These are phyloP conservation scores for Anoncus sp. DNA, from an alignment of 2,888 invertebrate species.

Conservation along the genomic window DNA sequence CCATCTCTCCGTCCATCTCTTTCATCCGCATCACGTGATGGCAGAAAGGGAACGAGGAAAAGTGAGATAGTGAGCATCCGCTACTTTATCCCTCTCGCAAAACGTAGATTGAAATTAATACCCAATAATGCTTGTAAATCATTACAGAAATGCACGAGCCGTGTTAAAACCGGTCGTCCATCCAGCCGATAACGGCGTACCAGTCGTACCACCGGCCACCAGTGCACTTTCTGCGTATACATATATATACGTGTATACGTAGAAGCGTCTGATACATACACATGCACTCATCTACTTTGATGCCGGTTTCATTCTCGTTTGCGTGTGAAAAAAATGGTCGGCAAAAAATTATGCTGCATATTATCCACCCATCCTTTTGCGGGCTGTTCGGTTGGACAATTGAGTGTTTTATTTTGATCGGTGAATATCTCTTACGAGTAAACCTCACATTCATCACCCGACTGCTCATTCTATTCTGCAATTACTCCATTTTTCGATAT, in stretches of 20 bases:
- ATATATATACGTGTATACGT: neutral
- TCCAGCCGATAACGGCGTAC: conserved; percentile 61
- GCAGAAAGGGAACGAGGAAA: conserved; percentile 40
- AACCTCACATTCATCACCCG: conserved; percentile 32
- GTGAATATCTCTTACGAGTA: conserved; percentile 18
- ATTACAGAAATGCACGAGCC: conserved; percentile 79
- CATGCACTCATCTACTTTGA: conserved; percentile 39
- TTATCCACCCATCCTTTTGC: conserved; percentile 45
- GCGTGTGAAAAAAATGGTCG: conserved; percentile 32
- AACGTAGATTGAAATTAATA: conserved; percentile 82
- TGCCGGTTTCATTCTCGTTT: conserved; percentile 41
- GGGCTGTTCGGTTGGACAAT: conserved; percentile 34
- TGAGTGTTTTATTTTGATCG: conserved; percentile 53
- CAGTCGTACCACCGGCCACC: conserved; percentile 46
- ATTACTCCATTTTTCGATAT: conserved; percentile 25
- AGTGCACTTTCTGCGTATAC: conserved; percentile 22
- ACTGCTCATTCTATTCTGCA: conserved; percentile 34
- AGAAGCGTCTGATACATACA: conserved; percentile 32
- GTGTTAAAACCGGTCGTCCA: conserved; percentile 75
- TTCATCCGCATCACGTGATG: conserved; percentile 71
- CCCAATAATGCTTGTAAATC: conserved; percentile 83
- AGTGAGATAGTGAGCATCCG: conserved; percentile 53
- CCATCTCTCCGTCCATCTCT: conserved; percentile 69
- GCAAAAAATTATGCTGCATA: conserved; percentile 58
- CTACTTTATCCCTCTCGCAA: conserved; percentile 73